These are phyloP conservation scores for Calosoma granatense DNA, from an alignment of 1,140 invertebrate genomes.

Conservation along the genomic window DNA sequence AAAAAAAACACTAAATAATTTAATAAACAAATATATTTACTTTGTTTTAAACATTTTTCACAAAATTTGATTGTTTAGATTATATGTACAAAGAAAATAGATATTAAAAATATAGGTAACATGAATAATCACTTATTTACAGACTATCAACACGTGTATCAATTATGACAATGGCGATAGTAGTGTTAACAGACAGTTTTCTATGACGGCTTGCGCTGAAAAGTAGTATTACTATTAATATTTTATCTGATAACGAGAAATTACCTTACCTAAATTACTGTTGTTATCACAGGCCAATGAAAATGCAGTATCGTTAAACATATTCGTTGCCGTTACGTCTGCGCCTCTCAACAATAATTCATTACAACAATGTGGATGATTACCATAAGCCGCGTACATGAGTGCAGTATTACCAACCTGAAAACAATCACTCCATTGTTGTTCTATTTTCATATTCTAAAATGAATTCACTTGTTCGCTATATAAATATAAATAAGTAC, in stretches of 20 bases:
- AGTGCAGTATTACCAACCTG: slow-evolving; percentile 77
- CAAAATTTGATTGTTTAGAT: too few relatives aligned
- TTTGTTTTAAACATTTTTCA: too few relatives aligned
- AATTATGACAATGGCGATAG: slow-evolving; percentile 22
- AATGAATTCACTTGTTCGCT: slow-evolving; percentile 12
- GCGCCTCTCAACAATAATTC: slow-evolving; percentile 68
- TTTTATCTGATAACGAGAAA: background rate
- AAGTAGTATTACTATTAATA: slow-evolving; percentile 12
- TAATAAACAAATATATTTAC: too few relatives aligned
- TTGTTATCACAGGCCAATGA: slow-evolving; percentile 63
- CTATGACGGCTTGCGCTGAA: slow-evolving; percentile 46
- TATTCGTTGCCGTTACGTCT: slow-evolving; percentile 67
- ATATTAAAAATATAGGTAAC: too few relatives aligned
- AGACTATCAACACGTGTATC: too few relatives aligned
- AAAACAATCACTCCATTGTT: too few relatives aligned
- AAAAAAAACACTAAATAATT: too few relatives aligned
- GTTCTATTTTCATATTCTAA: slow-evolving; percentile 11
- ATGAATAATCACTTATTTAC: too few relatives aligned
- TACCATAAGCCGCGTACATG: slow-evolving; percentile 79
- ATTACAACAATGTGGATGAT: slow-evolving; percentile 77
- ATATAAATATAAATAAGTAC: slow-evolving; percentile 5
- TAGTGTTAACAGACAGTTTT: slow-evolving; percentile 39
- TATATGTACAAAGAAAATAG: too few relatives aligned
- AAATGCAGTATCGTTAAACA: slow-evolving; percentile 71
- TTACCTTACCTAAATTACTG: slow-evolving; percentile 42